Evolutionary conservation across 2,888 invertebrate genomes (phyloP).

Genomic region (Lepas anatifera): DNA sequence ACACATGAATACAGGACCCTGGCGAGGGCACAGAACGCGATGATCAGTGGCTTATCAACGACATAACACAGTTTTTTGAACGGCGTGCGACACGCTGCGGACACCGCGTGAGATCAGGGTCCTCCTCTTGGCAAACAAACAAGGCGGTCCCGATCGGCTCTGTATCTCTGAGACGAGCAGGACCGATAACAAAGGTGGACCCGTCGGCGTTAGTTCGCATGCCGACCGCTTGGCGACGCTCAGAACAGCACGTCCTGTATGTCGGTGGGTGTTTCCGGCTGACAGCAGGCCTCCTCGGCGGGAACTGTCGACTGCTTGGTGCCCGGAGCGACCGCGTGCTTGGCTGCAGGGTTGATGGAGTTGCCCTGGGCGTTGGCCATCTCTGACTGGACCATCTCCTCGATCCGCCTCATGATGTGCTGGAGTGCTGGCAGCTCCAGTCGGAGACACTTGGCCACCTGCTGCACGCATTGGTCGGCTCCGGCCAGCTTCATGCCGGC

Average conservation of each 20-base stretch:
- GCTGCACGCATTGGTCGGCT: background rate
- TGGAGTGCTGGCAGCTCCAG: background rate
- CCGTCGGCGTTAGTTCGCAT: too few relatives aligned
- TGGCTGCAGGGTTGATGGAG: background rate
- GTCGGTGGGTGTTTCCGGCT: slow-evolving; percentile 10
- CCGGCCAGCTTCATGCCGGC: slow-evolving; percentile 3
- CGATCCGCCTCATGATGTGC: background rate
- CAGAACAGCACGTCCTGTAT: slow-evolving; percentile 5
- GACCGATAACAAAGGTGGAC: too few relatives aligned
- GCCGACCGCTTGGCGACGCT: background rate
- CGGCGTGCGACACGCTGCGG: background rate
- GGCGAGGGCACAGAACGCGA: background rate
- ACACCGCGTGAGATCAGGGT: background rate
- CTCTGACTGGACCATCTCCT: slow-evolving; percentile 10
- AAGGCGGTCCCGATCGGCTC: too few relatives aligned
- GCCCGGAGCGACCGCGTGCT: background rate
- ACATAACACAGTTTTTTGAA: slow-evolving; percentile 1
- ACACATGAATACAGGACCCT: too few relatives aligned
- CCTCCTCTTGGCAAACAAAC: too few relatives aligned
- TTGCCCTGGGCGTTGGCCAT: slow-evolving; percentile 1
- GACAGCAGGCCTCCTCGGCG: background rate
- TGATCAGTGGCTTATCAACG: background rate
- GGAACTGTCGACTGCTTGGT: background rate
- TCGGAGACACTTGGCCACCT: background rate
- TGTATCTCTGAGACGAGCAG: too few relatives aligned